phyloP scores from a whole-genome alignment of 2,888 invertebrate species.

The Deilephila porcellus region DNA sequence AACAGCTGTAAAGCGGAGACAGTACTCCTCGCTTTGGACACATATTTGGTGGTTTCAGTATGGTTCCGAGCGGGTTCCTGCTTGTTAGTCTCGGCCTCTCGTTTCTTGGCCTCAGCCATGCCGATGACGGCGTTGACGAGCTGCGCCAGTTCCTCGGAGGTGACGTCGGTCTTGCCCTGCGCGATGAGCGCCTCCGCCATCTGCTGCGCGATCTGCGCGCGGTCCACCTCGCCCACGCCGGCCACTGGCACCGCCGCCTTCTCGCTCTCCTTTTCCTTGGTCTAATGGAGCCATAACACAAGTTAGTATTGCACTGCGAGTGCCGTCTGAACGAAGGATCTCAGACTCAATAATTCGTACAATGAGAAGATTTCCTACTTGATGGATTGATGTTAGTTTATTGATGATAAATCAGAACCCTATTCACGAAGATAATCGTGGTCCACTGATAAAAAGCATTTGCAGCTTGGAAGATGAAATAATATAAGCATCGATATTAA shows the following conservation, averaged over 20 bases:
- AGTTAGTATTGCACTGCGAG: not conserved
- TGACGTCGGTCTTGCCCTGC: constrained; percentile 92
- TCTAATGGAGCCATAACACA: not conserved
- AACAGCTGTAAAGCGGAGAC: constrained; percentile 77
- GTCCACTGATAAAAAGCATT: too few species aligned
- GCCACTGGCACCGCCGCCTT: constrained; percentile 32
- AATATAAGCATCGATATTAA: too few species aligned
- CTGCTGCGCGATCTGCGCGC: constrained; percentile 91
- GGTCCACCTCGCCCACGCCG: constrained; percentile 88
- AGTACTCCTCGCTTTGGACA: constrained; percentile 47
- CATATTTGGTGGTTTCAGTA: constrained; percentile 26
- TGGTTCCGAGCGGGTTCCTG: constrained; percentile 33
- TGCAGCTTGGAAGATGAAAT: too few species aligned
- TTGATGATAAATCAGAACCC: too few species aligned
- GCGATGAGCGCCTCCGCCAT: constrained; percentile 91
- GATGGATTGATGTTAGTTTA: too few species aligned
- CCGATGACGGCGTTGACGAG: constrained; percentile 90
- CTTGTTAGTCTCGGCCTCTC: constrained; percentile 59
- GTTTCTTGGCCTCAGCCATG: constrained; percentile 78
- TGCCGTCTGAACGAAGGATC: too few species aligned
- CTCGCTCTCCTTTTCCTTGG: constrained; percentile 24
- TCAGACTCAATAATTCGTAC: too few species aligned
- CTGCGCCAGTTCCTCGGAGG: constrained; percentile 90
- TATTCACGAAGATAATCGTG: too few species aligned
- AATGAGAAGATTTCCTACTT: too few species aligned